phyloP scores from a whole-genome alignment of 2,888 invertebrate species.

The Sepiola atlantica region DNA sequence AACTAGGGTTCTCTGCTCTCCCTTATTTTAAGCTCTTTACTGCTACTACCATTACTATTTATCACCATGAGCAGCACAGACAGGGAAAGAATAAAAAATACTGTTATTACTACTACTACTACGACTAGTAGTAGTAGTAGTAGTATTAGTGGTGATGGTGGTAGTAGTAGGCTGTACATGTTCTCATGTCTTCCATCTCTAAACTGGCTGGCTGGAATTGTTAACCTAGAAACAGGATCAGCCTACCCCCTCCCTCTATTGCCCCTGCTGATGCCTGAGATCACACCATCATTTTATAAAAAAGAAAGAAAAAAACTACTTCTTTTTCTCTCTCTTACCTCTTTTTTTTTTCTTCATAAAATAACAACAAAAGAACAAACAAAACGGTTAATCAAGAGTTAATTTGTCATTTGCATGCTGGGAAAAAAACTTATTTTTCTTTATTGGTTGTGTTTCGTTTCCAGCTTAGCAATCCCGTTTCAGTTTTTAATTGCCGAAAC shows the following conservation, averaged over 20 bases:
- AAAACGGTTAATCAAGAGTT: slow-evolving; percentile 32
- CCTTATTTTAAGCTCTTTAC: neutral
- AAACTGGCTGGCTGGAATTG: slow-evolving; percentile 24
- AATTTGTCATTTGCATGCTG: neutral
- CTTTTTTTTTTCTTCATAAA: neutral
- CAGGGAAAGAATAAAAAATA: neutral
- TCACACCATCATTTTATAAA: slow-evolving; percentile 24
- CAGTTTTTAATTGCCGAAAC: neutral
- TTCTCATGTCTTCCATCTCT: neutral
- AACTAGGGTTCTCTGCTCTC: neutral
- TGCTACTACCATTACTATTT: neutral
- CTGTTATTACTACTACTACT: neutral
- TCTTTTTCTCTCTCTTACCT: neutral
- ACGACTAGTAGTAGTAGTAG: neutral
- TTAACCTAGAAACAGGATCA: slow-evolving; percentile 32
- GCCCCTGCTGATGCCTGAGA: neutral
- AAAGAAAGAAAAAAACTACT: neutral
- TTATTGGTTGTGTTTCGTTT: neutral
- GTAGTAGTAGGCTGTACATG: slow-evolving; percentile 17
- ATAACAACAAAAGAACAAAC: too few species aligned
- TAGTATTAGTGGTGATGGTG: neutral
- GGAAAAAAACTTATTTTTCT: neutral
- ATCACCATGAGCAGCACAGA: slow-evolving; percentile 32
- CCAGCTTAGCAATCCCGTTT: neutral
- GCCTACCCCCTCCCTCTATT: neutral